phyloP scores from a whole-genome alignment of 1,140 invertebrate species.

The Drosophila ironensis region DNA sequence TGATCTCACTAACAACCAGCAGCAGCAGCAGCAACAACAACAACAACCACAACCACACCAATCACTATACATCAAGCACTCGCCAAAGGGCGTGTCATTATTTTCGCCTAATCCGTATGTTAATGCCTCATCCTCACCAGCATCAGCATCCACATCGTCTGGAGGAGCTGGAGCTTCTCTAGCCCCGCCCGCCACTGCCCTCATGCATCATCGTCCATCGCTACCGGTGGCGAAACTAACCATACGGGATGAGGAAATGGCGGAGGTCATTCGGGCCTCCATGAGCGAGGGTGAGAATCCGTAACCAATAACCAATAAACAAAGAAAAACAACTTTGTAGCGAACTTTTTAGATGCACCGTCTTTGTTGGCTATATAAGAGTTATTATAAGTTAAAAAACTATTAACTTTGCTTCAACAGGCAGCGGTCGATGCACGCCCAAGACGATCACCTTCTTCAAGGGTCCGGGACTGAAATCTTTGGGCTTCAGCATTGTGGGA shows the following conservation, averaged over 20 bases:
- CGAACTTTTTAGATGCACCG: no score
- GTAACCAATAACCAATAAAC: conserved; percentile 30
- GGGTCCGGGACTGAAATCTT: conserved; percentile 91
- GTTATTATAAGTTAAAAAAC: no score
- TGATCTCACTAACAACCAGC: conserved; percentile 69
- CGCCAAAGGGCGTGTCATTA: conserved; percentile 69
- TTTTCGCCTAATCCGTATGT: conserved; percentile 67
- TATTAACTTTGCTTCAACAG: conserved; percentile 13
- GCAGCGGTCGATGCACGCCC: conserved; percentile 56
- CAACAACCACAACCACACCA: conserved; percentile 57
- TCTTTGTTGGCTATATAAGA: no score
- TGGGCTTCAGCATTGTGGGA: conserved; percentile 96
- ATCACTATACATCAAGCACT: conserved; percentile 69
- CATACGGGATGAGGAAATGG: conserved; percentile 79
- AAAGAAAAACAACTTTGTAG: neutral
- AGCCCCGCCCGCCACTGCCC: conserved; percentile 48
- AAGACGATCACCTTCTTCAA: conserved; percentile 87
- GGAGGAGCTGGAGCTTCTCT: conserved; percentile 16
- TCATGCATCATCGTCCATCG: conserved; percentile 78
- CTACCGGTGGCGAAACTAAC: conserved; percentile 75
- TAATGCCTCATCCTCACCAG: conserved; percentile 56
- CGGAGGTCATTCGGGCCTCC: conserved; percentile 75
- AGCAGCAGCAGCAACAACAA: conserved; percentile 23
- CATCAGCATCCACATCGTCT: conserved; percentile 20
- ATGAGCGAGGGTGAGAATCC: conserved; percentile 73